Evolutionary conservation across 2,888 invertebrate genomes (phyloP), one percentile per base, ranked within the genome.

Genomic region (Sepiola atlantica): DNA sequence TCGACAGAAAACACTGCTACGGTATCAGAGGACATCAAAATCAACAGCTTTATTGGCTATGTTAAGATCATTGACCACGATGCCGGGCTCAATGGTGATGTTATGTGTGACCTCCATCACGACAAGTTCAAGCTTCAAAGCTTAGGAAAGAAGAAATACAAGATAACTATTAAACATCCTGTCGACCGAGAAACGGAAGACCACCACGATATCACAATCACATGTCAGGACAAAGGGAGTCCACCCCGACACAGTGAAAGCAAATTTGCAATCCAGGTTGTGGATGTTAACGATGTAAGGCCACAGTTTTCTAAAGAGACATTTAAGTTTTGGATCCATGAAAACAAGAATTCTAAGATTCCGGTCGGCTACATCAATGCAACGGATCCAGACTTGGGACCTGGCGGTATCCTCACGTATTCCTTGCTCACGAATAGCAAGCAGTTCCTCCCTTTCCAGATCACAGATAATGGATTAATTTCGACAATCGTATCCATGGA

Each of bases 181-280:
- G 77, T 77, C n/a, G 77, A 77, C n/a, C 77, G 77, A n/a, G 77
- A 77, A n/a, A 77, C 77, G 4, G 77, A 77, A 77, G 77, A 77
- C 16, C 77, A 77, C n/a, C 77, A 77, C 18, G 77, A 77, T 77
- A 77, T 77, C 16, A 32, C n/a, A 14, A 77, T 77, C 12, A 77
- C 77, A n/a, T 77, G 77, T 77, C 77, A 77, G n/a, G 77, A 77
- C 77, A 77, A 77, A 77, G 77, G 77, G n/a, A 77, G 77, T 77
- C 77, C 77, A 0, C 77, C 77, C n/a, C n/a, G 77, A 16, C 77
- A 77, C 32, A 77, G 77, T 77, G 77, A 77, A 77, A 77, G 77
- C 77, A 77, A 77, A 12, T 77, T 77, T 77, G n/a, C 77, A n/a
- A 77, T 77, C 32, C 77, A 77, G 18, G 77, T 77, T 77, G 77